Evolutionary conservation across 2,888 invertebrate species (phyloP).

Genomic region (Acanthosepion esculentum): DNA sequence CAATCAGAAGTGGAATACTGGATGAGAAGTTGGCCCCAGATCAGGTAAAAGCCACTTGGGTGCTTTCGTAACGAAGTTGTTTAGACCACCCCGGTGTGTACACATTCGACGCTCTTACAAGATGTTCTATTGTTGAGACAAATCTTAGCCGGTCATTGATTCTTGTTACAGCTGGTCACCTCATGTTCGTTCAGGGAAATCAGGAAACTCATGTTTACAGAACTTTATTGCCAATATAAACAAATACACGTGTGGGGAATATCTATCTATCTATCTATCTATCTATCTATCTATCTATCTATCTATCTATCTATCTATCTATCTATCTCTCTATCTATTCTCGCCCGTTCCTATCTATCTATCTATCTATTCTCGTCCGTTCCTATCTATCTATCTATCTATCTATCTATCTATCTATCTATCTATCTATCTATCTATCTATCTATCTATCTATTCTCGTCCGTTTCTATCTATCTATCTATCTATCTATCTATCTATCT

Average conservation of each 20-base stretch:
- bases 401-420: not conserved
- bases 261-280: not conserved
- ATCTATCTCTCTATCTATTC: not conserved
- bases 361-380: too few relatives aligned
- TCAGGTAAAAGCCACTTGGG: not conserved
- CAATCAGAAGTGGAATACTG: too few relatives aligned
- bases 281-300: not conserved
- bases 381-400: not conserved
- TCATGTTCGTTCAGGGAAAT: not conserved
- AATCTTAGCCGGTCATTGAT: not conserved
- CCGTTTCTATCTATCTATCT: not conserved
- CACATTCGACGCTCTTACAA: not conserved
- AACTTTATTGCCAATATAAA: not conserved
- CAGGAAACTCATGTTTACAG: not conserved
- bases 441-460: not conserved
- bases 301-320: not conserved
- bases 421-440: not conserved
- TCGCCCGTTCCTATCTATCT: not conserved
- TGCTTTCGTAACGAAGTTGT: not conserved
- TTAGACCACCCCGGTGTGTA: not conserved
- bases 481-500: not conserved
- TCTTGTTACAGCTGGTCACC: slow-evolving; percentile 15
- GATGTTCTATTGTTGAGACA: not conserved
- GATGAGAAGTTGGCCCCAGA: too few relatives aligned
- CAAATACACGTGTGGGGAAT: not conserved